Base-by-base conservation (phyloP, 2,888 invertebrate species). In the Mechanitis mazaeus region DNA sequence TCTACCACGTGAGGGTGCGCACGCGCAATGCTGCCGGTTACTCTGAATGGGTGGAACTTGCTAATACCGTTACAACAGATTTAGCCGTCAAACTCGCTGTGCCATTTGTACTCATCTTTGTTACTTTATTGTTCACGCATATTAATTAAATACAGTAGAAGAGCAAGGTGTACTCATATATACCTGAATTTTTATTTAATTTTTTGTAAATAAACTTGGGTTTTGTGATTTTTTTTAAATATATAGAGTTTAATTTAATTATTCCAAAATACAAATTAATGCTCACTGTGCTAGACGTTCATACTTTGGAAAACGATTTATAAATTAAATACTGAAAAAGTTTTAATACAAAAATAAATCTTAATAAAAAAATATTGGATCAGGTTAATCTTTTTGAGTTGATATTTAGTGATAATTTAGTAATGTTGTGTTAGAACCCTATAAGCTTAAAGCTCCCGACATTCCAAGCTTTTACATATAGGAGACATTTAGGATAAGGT, bases 21-120 rank as follows among this genome's bases (percentile, higher is more conserved):
- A 77, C 84, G 35, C 73, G 80, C 47, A 90, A 90, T 69, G 78
- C 80, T 0, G 89, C 89, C 0, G 87, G 89, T 1, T 76, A 75
- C 69, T 90, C 89, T 0, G 84, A 84, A 35, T 88, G 86, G 85
- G 57, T 83, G 50, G 75, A 75, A 31, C 64, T 79, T 9, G 60
- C 68, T 0, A 74, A 72, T 0, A 69, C 71, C 3, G 73, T 79
- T 1, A 81, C 82, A 35, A 76, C 79, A 1, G 77, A 75, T 5
- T 63, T 72, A 35, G 79, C 73, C 1, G 61, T 71, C 6, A 68
- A 64, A 35, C 53, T 75, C 3, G 53, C 70, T 33, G 62, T 68
- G 3, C 72, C 76, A 2, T 3, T 73, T 33, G 55, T 71, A 3
- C 60, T 84, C 7, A 55, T 83, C 45, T 35, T 79, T 45, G 55